phyloP scores from a whole-genome alignment of 1,140 invertebrate genomes.

The Eciton burchellii region DNA sequence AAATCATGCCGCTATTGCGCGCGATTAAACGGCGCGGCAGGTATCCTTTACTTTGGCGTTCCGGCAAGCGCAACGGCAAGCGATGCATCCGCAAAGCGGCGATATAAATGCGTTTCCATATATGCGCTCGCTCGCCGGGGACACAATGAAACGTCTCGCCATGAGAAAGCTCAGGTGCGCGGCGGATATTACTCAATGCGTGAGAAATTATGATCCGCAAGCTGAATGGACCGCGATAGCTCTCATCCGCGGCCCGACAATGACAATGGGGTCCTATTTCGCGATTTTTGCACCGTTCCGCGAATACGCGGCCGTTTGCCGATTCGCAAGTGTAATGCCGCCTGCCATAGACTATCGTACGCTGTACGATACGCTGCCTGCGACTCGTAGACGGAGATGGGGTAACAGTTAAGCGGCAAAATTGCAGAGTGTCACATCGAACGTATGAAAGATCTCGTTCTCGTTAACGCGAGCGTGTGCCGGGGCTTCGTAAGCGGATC shows the following conservation, averaged over 20 bases:
- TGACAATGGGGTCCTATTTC: conserved; percentile 67
- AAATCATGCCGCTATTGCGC: conserved; percentile 6
- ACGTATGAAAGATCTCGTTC: neutral
- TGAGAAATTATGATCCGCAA: conserved; percentile 55
- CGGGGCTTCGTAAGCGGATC: conserved; percentile 49
- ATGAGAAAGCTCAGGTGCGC: conserved; percentile 37
- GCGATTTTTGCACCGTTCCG: conserved; percentile 54
- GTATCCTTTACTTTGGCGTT: conserved; percentile 15
- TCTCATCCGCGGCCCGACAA: conserved; percentile 24
- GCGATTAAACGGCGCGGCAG: conserved; percentile 28
- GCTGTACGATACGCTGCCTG: neutral
- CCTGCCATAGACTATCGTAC: conserved; percentile 42
- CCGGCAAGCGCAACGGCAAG: neutral
- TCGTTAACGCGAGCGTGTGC: conserved; percentile 8
- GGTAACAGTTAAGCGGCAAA: conserved; percentile 24
- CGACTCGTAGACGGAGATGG: no score
- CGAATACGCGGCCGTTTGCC: conserved; percentile 47
- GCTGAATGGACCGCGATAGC: conserved; percentile 51
- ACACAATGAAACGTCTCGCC: conserved; percentile 39
- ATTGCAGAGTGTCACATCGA: neutral
- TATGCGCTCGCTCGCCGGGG: neutral
- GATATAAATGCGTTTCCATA: conserved; percentile 14
- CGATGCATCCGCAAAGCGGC: conserved; percentile 10
- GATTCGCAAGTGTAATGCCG: conserved; percentile 52
- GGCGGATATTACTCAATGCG: conserved; percentile 52